Evolutionary conservation across 2,888 invertebrate genomes (phyloP), one percentile per base, ranked within the genome.

Genomic region (Campoletis raptor): DNA sequence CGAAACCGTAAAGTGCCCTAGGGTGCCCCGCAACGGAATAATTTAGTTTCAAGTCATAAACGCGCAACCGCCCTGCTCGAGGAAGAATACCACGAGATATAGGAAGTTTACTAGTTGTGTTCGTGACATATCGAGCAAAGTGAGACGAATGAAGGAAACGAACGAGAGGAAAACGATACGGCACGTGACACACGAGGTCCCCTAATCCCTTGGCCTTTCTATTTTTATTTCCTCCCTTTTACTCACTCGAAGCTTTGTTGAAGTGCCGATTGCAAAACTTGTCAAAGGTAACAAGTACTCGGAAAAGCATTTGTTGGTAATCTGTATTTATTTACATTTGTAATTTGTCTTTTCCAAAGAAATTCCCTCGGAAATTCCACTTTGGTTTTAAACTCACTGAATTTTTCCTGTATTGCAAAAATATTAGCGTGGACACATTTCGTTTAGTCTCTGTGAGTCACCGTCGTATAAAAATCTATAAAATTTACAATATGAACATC

Each of bases 31-130:
- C 84, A 74, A 48, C 64, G 70, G 70, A 76, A 79, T 87, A 84
- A 87, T 87, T 85, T 67, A 87, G 84, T 87, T 87, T 85, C 82
- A 42, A 83, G 83, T 86, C 78, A 86, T 85, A 82, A 86, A 81
- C 78, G 69, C 64, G 69, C 21, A 24, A 30, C 40, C 54, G 5
- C 15, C 57, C 36, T 18, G 57, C 69, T 54, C 83, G 72, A 37
- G 76, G 40, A 66, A 42, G 66, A 48, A 79, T 69, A 80, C 30
- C 64, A 78, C 61, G 76, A 54, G 70, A 73, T 78, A 52, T 40
- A 40, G 24, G 30, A 83, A 86, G 83, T 81, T 83, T 76, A 69
- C 48, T 69, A 54, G 45, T 42, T 70, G 70, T 78, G 54, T 57
- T 57, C 57, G 69, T 54, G 52, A 81, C 74, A 86, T 64, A 45